Evolutionary conservation across 2,113 vertebrate species (phyloP).

Genomic region (Ariopsis seemanni): DNA sequence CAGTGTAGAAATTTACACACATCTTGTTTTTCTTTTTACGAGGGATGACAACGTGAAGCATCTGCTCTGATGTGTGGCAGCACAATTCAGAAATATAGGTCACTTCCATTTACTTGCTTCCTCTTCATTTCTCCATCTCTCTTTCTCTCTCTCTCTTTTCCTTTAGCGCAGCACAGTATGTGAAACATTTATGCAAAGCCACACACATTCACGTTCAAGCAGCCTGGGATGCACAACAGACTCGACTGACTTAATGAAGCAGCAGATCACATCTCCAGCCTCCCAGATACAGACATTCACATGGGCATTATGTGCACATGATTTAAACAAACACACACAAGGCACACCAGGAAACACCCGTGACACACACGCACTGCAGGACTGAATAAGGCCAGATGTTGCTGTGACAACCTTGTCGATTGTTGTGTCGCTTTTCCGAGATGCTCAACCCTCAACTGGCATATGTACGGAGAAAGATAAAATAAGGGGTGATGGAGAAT

Average conservation of each 20-base stretch:
- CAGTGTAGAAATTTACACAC: not conserved
- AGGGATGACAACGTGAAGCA: slow-evolving; percentile 59
- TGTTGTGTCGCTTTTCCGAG: not conserved
- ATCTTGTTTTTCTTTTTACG: slow-evolving; percentile 50
- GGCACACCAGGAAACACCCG: not conserved
- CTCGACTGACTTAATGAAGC: not conserved
- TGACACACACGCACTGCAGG: slow-evolving; percentile 7
- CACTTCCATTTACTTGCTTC: slow-evolving; percentile 63
- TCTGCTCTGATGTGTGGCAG: slow-evolving; percentile 63
- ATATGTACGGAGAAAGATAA: not conserved
- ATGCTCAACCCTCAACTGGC: slow-evolving; percentile 6
- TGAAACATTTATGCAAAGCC: slow-evolving; percentile 46
- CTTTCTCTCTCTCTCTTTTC: slow-evolving; percentile 18
- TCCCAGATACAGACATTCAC: not conserved
- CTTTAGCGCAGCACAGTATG: slow-evolving; percentile 45
- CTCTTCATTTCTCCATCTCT: slow-evolving; percentile 21
- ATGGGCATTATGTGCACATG: slow-evolving; percentile 22
- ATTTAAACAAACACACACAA: slow-evolving; percentile 11
- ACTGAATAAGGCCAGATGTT: slow-evolving; percentile 45
- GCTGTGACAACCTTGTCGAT: slow-evolving; percentile 51
- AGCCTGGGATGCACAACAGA: not conserved
- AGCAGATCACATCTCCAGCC: not conserved
- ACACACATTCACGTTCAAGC: slow-evolving; percentile 32
- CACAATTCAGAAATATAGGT: slow-evolving; percentile 70
- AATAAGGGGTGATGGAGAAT: not conserved